Evolutionary conservation across 2,888 invertebrate species (phyloP).

Genomic region (Idaea biselata): DNA sequence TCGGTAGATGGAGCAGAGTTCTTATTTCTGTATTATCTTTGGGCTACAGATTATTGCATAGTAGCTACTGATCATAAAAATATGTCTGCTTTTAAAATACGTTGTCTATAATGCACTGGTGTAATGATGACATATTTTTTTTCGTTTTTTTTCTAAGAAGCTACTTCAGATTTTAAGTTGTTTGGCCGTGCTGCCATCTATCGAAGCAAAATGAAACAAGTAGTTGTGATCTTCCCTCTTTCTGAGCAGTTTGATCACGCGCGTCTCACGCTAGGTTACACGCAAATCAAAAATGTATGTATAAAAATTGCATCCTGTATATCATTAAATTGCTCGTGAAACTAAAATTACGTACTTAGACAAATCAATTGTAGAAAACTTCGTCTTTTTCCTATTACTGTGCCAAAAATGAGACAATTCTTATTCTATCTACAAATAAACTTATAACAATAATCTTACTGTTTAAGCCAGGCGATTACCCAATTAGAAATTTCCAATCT

Average conservation of each 20-base stretch:
- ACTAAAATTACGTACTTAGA: slow-evolving; percentile 44
- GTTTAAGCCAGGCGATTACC: neutral
- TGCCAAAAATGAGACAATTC: slow-evolving; percentile 66
- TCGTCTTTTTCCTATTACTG: slow-evolving; percentile 62
- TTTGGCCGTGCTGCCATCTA: too few species aligned
- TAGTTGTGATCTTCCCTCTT: too few species aligned
- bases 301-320: neutral
- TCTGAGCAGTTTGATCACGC: too few species aligned
- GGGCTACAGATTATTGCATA: too few species aligned
- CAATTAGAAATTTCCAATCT: neutral
- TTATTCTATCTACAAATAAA: slow-evolving; percentile 4
- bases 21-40: too few species aligned
- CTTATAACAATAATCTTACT: slow-evolving; percentile 5
- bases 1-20: too few species aligned
- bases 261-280: too few species aligned
- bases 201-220: too few species aligned
- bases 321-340: neutral
- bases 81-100: too few species aligned
- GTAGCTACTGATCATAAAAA: too few species aligned
- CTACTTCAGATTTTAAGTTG: too few species aligned
- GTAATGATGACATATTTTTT: neutral
- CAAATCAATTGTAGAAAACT: slow-evolving; percentile 37
- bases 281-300: neutral
- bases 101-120: too few species aligned
- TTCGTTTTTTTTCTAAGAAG: neutral